Evolutionary conservation across 2,113 vertebrate genomes (phyloP), one percentile per base, ranked within the genome.

Genomic region (Rhinogobius similis): DNA sequence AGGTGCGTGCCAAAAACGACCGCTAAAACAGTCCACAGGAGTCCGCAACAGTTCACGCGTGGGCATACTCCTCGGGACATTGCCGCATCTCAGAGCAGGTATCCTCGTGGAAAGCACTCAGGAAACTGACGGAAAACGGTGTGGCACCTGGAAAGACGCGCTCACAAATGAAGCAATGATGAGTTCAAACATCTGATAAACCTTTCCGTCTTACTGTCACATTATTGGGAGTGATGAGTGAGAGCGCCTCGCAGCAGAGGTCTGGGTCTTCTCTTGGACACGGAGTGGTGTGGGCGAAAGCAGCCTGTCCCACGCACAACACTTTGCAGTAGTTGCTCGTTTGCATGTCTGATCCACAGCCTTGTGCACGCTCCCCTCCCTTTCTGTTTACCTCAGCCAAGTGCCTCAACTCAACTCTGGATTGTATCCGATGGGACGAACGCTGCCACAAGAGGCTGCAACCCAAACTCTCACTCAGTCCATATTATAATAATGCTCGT

Each of bases 61-160:
- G 88, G 83, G 84, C 82, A 83, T 73, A 75, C 76, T 89, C 84
- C 85, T 66, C 90, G 90, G 88, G 90, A 93, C 93, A 94, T 94
- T 88, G 90, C 91, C 84, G 92, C 92, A 93, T 93, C 88, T 92
- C 93, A 87, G 81, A 74, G 73, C 81, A 79, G 87, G 81, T 87
- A 78, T 76, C 79, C 75, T 29, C 10, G 84, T 68, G 67, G 76
- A 86, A 62, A 63, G 65, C 68, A 65, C 75, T 59, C 79, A 73
- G 78, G 50, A 66, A 68, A 7, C 68, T 43, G 76, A 62, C 75
- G 76, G 77, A 36, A 36, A 76, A 58, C 65, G 79, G 85, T 43
- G 53, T 63, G 80, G 68, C 70, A 62, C 48, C 29, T 78, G 75
- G 6, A 56, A 59, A 62, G 9, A 50, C 36, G 32, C 43, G 24